Evolutionary conservation across 2,797 vertebrate genomes (phyloP).

Genomic region (Pseudochirops corinnae): DNA sequence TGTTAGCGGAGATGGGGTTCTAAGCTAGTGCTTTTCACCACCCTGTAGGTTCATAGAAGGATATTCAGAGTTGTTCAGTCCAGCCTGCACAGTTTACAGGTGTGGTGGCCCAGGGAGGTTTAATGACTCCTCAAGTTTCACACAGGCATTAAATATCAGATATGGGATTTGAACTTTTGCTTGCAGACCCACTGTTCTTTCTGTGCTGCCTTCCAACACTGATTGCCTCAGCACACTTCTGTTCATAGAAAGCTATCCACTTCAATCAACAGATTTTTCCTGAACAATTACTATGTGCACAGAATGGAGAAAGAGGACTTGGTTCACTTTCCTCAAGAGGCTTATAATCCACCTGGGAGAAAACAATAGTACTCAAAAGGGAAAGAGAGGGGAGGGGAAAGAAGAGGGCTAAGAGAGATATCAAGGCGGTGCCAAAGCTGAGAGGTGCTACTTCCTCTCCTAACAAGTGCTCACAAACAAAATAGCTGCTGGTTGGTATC

Average conservation of each 20-base stretch:
- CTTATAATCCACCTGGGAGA: neutral
- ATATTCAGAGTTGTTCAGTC: neutral
- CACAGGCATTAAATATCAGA: neutral
- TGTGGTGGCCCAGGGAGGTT: neutral
- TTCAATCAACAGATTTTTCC: neutral
- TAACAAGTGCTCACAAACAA: neutral
- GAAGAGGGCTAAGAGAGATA: neutral
- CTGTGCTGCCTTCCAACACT: neutral
- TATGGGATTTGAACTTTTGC: neutral
- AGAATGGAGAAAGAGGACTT: neutral
- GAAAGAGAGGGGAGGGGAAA: neutral
- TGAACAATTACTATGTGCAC: neutral
- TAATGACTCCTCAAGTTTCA: neutral
- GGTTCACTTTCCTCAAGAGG: neutral
- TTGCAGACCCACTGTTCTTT: neutral
- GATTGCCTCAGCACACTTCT: neutral
- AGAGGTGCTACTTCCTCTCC: neutral
- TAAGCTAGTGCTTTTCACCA: neutral
- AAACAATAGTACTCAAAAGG: neutral
- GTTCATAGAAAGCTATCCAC: neutral
- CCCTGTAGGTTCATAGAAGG: neutral
- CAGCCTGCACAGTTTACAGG: neutral
- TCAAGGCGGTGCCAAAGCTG: neutral
- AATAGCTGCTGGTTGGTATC: neutral
- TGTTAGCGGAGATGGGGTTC: neutral